A percentile compares a stretch with the other conserved stretches of the same genome.
phyloP scores from a whole-genome alignment of 2,797 vertebrate genomes.

The Danio aesculapii region DNA sequence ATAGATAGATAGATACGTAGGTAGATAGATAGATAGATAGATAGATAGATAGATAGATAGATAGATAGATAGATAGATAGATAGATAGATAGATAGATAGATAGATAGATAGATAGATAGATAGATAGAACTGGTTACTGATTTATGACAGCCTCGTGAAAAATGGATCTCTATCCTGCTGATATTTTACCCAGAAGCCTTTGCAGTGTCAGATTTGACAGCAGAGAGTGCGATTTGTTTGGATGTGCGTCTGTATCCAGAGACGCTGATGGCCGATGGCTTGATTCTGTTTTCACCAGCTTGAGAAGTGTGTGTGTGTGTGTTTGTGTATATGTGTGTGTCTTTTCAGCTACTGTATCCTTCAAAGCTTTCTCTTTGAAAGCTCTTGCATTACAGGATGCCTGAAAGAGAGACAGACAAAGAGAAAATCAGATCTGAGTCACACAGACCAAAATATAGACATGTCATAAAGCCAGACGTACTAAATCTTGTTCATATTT shows the following conservation, averaged over 20 bases:
- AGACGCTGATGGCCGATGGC: not conserved
- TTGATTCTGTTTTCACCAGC: slow-evolving; percentile 45
- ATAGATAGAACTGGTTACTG: not conserved
- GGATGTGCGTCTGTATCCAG: not conserved
- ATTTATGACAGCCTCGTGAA: not conserved
- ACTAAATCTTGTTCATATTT: not conserved
- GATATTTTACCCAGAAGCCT: not conserved
- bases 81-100: no score
- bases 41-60: no score
- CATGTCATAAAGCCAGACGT: not conserved
- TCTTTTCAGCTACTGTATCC: not conserved
- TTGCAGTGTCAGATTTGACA: not conserved
- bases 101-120: no score
- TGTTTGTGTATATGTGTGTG: not conserved
- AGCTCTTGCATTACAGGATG: not conserved
- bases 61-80: no score
- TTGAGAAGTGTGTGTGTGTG: not conserved
- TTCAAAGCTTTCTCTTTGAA: slow-evolving; percentile 10
- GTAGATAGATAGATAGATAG: no score
- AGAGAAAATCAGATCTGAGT: slow-evolving; percentile 5
- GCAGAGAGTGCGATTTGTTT: not conserved
- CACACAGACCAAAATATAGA: not conserved
- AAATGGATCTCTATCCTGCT: not conserved
- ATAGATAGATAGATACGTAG: no score
- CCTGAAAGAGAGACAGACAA: not conserved